Conservation (phyloP, 2,113 vertebrate genomes). For the Notothenia rossii region DNA sequence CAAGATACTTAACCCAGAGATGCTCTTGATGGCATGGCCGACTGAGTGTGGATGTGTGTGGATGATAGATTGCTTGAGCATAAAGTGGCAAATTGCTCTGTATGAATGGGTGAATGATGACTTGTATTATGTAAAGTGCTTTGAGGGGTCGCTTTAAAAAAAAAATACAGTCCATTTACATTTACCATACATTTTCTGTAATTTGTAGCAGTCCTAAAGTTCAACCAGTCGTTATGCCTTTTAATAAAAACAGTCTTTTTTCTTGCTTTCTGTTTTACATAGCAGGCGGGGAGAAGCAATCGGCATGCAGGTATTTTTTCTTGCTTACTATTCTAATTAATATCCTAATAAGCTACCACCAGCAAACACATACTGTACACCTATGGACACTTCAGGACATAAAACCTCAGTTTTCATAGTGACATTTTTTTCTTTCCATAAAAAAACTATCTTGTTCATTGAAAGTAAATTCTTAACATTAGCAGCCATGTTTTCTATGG, state of each 20-base stretch:
- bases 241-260: not conserved
- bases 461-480: constrained; percentile 10
- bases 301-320: not conserved
- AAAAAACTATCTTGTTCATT: not conserved
- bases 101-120: too few relatives aligned
- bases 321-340: not conserved
- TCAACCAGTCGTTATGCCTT: not conserved
- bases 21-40: too few relatives aligned
- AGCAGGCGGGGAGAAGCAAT: not conserved
- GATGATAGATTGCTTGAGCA: too few relatives aligned
- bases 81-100: too few relatives aligned
- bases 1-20: too few relatives aligned
- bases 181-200: not conserved
- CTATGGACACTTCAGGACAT: not conserved
- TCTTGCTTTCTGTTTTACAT: not conserved
- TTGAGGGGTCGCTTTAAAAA: too few relatives aligned
- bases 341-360: not conserved
- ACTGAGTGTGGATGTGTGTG: too few relatives aligned
- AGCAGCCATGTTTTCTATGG: constrained; percentile 18
- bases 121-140: too few relatives aligned
- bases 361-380: not conserved
- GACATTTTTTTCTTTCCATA: not conserved
- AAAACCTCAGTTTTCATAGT: not conserved
- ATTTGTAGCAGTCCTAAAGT: not conserved
- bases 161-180: too few relatives aligned